Base-by-base conservation (phyloP, 2,797 vertebrate genomes). In the Poeciliopsis paucimaculata region DNA sequence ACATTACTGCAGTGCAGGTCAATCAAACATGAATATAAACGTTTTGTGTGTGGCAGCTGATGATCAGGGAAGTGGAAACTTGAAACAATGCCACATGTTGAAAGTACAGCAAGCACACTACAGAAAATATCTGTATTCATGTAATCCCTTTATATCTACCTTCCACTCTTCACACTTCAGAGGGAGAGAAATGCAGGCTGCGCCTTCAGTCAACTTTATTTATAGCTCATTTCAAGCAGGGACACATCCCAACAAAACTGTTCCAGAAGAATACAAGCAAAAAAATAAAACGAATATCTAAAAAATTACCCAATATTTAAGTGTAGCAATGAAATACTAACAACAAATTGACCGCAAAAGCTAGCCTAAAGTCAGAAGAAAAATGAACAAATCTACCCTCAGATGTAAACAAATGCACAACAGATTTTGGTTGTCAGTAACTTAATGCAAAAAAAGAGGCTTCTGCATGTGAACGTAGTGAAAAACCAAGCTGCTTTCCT, bases 1-100 rank as follows among this genome's bases (percentile, higher is more conserved):
- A 92, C 89, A 92, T 96, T 96, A 96, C 66, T 87, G 93, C 93
- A 88, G 91, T 20, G 77, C 76, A 86, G 89, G 89, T 94, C 94
- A 94, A 92, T 94, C 92, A 89, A 78, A 94, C 84, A 84, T 87
- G 90, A 93, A 94, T 89, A 91, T 90, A 93, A 92, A 92, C 87
- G 91, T 92, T 45, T 93, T 86, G 90, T 88, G 87, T 86, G 84
- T 51, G 79, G 86, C 79, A 87, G 83, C 82, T 77, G 86, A 90
- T 76, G 88, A 88, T 87, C 62, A 82, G 75, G 46, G 72, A 84
- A 79, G 36, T 78, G 79, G 39, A 62, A 23, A 49, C 34, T 34
- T 85, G 82, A 89, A 86, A 89, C 81, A 82, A 81, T 2, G 53
- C 64, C 82, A 73, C 47, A 31, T 36, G 74, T 72, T 87, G 76